Base-by-base conservation (phyloP, 2,113 vertebrate species). In the Gavia stellata region DNA sequence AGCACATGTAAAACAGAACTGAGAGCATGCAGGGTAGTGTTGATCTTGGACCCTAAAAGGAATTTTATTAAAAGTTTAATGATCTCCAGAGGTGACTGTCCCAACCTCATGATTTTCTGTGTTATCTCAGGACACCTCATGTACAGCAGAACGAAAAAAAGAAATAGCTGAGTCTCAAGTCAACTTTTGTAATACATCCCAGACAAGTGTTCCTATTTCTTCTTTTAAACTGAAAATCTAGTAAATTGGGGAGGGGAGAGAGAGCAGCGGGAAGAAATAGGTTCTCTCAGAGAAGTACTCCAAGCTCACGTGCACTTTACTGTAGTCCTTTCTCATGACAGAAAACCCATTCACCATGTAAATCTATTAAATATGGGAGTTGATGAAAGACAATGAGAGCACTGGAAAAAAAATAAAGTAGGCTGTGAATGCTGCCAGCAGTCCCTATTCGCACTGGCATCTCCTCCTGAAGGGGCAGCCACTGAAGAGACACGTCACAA, bases 21-120 rank as follows among this genome's bases (percentile, higher is more conserved):
- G 83, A 74, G 42, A 78, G 19, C 34, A 10, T 28, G 59, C 61
- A 83, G 61, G 34, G 21, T 72, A 88, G 44, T 73, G 80, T 72
- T 92, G 87, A 79, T 77, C 44, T 82, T 89, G 81, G 88, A 91
- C 25, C 18, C 71, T 45, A 31, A 79, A 74, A 88, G 42, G 58
- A 96, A 91, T 84, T 91, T 70, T 73, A 50, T 24, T 72, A n/a
- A 12, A 94, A 93, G 80, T 92, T 94, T 82, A 95, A 3, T 61
- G 45, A 77, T 68, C 74, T 96, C 78, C 55, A 89, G 66, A 5
- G 2, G 47, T 47, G 33, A 96, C 67, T 89, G 47, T 47, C 31
- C 21, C 40, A 80, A 31, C 17, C 36, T 50, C n/a, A 10, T 66
- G 38, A 78, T 81, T 50, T 90, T 88, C 50, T 71, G 44, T 88